Conservation (phyloP, 2,797 vertebrate species). For the Clamator glandarius region DNA sequence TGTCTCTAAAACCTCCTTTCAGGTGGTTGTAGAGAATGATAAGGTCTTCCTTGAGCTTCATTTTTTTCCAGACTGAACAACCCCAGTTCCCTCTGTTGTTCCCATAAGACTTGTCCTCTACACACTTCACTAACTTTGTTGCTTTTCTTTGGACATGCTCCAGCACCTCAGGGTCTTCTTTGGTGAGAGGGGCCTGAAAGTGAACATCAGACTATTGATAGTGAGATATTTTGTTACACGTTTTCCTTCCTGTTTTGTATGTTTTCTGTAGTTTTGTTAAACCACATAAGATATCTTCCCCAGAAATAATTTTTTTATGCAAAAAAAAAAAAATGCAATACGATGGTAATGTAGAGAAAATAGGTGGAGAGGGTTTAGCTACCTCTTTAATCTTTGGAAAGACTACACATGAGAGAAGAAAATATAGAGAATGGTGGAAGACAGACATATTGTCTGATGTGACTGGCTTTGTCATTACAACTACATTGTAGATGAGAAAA, state of each 20-base stretch:
- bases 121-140: neutral
- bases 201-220: neutral
- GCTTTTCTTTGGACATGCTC: fast-evolving
- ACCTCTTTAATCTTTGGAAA: constrained; percentile 47
- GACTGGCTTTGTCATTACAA: constrained; percentile 8
- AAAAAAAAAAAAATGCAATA: neutral
- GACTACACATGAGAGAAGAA: neutral
- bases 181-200: neutral
- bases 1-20: neutral
- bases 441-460: constrained; percentile 24
- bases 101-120: neutral
- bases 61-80: neutral
- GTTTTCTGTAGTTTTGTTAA: neutral
- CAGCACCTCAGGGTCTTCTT: neutral
- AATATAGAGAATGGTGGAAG: constrained; percentile 1
- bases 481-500: constrained; percentile 25
- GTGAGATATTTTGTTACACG: neutral
- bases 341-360: neutral
- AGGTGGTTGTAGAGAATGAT: fast-evolving
- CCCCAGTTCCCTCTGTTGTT: fast-evolving
- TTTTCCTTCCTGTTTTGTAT: neutral
- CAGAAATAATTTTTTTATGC: neutral
- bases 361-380: neutral
- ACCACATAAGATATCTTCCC: neutral
- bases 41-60: neutral